phyloP scores from a whole-genome alignment of 2,113 vertebrate species.

The Acrocephalus arundinaceus region DNA sequence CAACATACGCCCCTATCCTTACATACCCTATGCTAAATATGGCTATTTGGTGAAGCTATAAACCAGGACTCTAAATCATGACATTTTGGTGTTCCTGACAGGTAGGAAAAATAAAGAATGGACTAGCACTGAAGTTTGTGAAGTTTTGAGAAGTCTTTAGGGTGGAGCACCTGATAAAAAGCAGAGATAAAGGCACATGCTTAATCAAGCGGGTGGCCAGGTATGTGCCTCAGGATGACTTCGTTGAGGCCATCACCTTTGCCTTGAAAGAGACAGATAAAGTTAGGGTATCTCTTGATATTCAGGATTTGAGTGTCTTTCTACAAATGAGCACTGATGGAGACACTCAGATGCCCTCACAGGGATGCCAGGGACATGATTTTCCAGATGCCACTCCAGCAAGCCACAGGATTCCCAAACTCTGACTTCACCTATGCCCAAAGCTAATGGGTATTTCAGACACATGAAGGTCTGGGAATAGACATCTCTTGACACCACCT shows the following conservation, averaged over 20 bases:
- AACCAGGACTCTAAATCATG: not conserved
- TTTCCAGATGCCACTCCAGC: not conserved
- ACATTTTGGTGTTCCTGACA: not conserved
- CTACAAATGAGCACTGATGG: not conserved
- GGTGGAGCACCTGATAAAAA: not conserved
- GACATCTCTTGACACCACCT: not conserved
- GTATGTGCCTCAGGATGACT: not conserved
- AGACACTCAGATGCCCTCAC: not conserved
- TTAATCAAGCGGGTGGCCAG: not conserved
- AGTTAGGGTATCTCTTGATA: not conserved
- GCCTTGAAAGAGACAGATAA: not conserved
- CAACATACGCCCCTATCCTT: too few relatives aligned
- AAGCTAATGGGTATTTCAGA: not conserved
- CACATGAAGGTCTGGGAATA: not conserved
- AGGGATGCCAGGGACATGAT: accelerated
- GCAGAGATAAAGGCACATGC: not conserved
- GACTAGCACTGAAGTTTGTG: not conserved
- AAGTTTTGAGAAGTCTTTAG: not conserved
- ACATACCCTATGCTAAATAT: not conserved
- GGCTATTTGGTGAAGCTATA: not conserved
- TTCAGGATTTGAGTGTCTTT: not conserved
- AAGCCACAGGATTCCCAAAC: not conserved
- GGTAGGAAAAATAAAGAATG: not conserved
- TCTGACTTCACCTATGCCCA: not conserved
- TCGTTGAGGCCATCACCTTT: not conserved